Evolutionary conservation across 2,797 vertebrate species (phyloP).

Genomic region (Sebastiscus tertius): DNA sequence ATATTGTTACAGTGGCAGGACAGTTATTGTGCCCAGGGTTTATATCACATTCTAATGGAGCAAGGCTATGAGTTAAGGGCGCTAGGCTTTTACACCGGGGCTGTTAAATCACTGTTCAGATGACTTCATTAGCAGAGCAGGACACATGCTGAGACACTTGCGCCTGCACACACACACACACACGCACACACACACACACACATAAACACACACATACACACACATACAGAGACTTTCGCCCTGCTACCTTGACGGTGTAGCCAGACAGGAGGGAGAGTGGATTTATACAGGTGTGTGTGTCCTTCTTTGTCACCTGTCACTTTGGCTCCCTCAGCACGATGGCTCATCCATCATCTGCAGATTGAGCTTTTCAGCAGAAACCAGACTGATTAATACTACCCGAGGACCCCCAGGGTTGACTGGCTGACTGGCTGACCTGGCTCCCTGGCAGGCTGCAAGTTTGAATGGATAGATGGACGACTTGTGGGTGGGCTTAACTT

Average conservation of each 20-base stretch:
- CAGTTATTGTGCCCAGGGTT: slow-evolving; percentile 79
- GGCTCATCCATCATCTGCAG: slow-evolving; percentile 87
- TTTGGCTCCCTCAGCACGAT: slow-evolving; percentile 76
- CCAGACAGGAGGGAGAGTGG: slow-evolving; percentile 75
- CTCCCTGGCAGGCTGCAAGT: slow-evolving; percentile 50
- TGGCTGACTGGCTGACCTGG: slow-evolving; percentile 71
- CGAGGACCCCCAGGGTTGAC: slow-evolving; percentile 72
- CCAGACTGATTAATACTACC: slow-evolving; percentile 81
- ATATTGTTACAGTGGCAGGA: slow-evolving; percentile 79
- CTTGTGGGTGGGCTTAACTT: slow-evolving; percentile 34
- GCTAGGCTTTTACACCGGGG: slow-evolving; percentile 76
- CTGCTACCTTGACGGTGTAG: slow-evolving; percentile 74
- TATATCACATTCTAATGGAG: slow-evolving; percentile 84
- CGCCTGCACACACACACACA: slow-evolving; percentile 37
- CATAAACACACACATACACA: slow-evolving; percentile 45
- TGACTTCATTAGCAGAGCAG: slow-evolving; percentile 83
- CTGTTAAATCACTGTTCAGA: slow-evolving; percentile 82
- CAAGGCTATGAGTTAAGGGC: slow-evolving; percentile 82
- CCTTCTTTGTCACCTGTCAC: slow-evolving; percentile 88
- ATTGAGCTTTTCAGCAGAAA: slow-evolving; percentile 86
- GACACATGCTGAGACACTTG: slow-evolving; percentile 75
- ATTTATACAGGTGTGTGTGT: slow-evolving; percentile 86
- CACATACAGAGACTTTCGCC: slow-evolving; percentile 54
- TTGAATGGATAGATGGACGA: slow-evolving; percentile 43
- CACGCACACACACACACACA: slow-evolving; percentile 36